Conservation (phyloP, 2,797 vertebrate species). For the Rhinella marina region DNA sequence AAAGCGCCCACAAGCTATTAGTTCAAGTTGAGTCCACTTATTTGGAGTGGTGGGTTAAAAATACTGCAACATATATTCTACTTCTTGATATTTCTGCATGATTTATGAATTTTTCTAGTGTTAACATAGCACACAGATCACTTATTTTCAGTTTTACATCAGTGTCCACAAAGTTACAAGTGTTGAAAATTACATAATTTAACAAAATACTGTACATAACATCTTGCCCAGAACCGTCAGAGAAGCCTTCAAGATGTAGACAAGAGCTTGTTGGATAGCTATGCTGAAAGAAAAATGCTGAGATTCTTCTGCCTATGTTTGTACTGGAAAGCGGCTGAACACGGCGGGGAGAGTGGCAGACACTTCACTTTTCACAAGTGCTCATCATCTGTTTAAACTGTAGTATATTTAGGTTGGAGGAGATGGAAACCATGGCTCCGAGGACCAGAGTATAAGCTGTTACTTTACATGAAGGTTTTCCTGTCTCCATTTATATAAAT, state of each 20-base stretch:
- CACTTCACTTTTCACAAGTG: conserved; percentile 46
- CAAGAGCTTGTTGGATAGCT: conserved; percentile 14
- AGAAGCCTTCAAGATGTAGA: background rate
- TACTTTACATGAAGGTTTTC: conserved; percentile 52
- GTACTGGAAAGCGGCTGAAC: conserved; percentile 39
- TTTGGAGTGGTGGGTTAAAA: background rate
- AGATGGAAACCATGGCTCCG: conserved; percentile 32
- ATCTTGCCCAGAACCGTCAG: background rate
- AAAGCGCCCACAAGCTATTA: too few species aligned
- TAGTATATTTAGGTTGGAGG: conserved; percentile 50
- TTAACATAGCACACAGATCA: background rate
- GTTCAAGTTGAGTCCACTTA: too few species aligned
- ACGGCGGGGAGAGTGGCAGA: conserved; percentile 27
- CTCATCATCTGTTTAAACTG: conserved; percentile 50
- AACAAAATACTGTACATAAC: conserved; percentile 14
- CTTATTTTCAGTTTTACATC: background rate
- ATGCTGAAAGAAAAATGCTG: conserved; percentile 21
- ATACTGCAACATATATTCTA: background rate
- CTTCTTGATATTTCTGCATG: background rate
- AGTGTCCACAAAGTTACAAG: background rate
- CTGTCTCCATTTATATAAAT: conserved; percentile 61
- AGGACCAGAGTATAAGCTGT: conserved; percentile 49
- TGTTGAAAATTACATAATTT: conserved; percentile 1
- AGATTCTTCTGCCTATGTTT: conserved; percentile 42
- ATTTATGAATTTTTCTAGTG: background rate